Evolutionary conservation across 2,888 invertebrate species (phyloP), one percentile per base, ranked within the genome.

Genomic region (Nipponacmea schrenckii): DNA sequence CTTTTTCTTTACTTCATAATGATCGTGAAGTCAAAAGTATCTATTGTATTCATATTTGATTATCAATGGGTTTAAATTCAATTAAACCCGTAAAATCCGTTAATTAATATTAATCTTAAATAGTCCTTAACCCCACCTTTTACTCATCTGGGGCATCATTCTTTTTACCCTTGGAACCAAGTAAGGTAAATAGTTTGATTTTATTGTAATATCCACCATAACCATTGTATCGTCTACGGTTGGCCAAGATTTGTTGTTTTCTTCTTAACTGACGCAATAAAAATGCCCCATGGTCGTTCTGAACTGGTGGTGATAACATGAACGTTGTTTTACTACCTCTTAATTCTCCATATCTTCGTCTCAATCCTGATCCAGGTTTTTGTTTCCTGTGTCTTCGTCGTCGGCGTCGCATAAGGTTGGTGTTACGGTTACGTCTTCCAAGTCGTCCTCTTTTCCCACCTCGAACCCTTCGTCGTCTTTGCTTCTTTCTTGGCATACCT

Each of bases 381-480:
- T 56, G 56, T 56, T 56, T 56, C 24, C 56, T 56, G 20, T 56
- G 56, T 56, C 56, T 20, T 56, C 56, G 56, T 56, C 70, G 70
- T 67, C 56, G 62, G 45, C 31, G 48, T 46, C 62, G 17, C 20
- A 17, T 71, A 69, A 5, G 31, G 67, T 46, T 71, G 69, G 4
- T 69, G 69, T 27, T 71, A 67, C 5, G 67, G 44, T 75, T 79
- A 48, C 72, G 77, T 68, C 74, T 77, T 68, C 72, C 64, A 68
- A 69, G 77, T 26, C 76, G 74, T 70, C 26, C 44, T 20, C 26
- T 62, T 62, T 20, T 70, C 27, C 73, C 69, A 26, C 76, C 66
- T 31, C 79, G 76, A 27, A 75, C 77, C 15, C 74, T 73, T 44
- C 77, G 76, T 44, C 77, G 76, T 65, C 77, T 80, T 12, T 56